These are phyloP conservation scores for Nesospiza acunhae DNA, from an alignment of 2,113 vertebrate genomes.

Conservation along the genomic window DNA sequence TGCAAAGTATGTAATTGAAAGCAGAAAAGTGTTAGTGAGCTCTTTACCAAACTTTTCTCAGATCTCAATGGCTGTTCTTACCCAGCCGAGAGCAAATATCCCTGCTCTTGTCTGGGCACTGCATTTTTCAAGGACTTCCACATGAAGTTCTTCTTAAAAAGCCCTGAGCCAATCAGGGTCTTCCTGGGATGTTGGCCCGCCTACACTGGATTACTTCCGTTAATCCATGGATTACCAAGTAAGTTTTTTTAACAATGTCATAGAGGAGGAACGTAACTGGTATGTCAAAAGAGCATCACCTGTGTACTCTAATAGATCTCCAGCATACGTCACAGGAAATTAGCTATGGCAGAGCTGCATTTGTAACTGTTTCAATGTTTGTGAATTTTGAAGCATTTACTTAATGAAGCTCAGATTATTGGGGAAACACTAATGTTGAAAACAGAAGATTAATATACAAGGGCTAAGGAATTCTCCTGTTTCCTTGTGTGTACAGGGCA, in stretches of 20 bases:
- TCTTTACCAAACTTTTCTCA: not conserved
- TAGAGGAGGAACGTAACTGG: not conserved
- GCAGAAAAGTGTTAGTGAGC: not conserved
- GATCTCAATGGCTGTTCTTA: rapidly evolving
- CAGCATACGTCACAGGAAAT: not conserved
- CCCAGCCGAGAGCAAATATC: not conserved
- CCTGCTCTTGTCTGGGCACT: not conserved
- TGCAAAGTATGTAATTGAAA: not conserved
- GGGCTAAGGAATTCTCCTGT: not conserved
- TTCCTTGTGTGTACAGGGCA: not conserved
- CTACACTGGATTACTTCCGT: not conserved
- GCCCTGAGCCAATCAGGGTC: not conserved
- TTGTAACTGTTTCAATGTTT: not conserved
- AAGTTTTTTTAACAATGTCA: not conserved
- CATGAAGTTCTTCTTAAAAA: not conserved
- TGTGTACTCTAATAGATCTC: too few species aligned
- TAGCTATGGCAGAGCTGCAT: not conserved
- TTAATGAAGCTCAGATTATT: rapidly evolving
- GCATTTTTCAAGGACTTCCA: not conserved
- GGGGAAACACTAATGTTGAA: not conserved
- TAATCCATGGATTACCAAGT: rapidly evolving
- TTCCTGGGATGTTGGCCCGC: rapidly evolving
- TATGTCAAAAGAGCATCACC: not conserved
- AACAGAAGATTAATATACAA: not conserved
- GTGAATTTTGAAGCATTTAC: not conserved